phyloP scores from a whole-genome alignment of 1,140 invertebrate genomes.

The Rhynchophorus ferrugineus region DNA sequence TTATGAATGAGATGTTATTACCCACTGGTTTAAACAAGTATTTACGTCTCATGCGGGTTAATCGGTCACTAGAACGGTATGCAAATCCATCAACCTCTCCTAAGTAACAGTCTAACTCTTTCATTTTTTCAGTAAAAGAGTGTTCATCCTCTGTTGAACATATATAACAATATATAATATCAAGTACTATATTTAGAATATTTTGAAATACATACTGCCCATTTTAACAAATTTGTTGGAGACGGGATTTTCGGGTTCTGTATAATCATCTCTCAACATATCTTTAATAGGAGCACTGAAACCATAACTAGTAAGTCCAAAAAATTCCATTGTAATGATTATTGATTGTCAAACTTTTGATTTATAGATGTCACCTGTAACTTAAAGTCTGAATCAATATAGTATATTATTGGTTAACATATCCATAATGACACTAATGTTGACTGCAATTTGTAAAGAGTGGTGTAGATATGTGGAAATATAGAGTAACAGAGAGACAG shows the following conservation, averaged over 20 bases:
- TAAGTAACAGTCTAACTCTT: constrained; percentile 31
- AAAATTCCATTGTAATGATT: constrained; percentile 30
- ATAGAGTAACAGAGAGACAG: too few relatives aligned
- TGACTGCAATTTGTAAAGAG: too few relatives aligned
- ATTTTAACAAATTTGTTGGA: constrained; percentile 3
- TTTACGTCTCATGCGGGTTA: constrained; percentile 28
- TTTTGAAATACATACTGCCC: constrained; percentile 7
- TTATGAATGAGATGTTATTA: too few relatives aligned
- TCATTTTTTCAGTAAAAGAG: constrained; percentile 27
- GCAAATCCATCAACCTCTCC: constrained; percentile 32
- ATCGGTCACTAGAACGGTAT: constrained; percentile 29
- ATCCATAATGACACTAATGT: too few relatives aligned
- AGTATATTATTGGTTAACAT: too few relatives aligned
- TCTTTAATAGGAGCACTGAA: constrained; percentile 27
- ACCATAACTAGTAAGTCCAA: constrained; percentile 29
- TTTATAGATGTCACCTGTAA: too few relatives aligned
- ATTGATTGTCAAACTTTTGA: too few relatives aligned
- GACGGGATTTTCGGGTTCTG: constrained; percentile 23
- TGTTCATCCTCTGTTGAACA: constrained; percentile 1
- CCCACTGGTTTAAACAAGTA: constrained; percentile 30
- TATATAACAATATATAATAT: too few relatives aligned
- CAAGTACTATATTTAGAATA: neutral
- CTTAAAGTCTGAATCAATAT: too few relatives aligned
- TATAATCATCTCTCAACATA: constrained; percentile 28
- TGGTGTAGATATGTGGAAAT: too few relatives aligned